These are phyloP conservation scores for Cremastinae sp. DNA, from an alignment of 2,888 invertebrate species.

Conservation along the genomic window DNA sequence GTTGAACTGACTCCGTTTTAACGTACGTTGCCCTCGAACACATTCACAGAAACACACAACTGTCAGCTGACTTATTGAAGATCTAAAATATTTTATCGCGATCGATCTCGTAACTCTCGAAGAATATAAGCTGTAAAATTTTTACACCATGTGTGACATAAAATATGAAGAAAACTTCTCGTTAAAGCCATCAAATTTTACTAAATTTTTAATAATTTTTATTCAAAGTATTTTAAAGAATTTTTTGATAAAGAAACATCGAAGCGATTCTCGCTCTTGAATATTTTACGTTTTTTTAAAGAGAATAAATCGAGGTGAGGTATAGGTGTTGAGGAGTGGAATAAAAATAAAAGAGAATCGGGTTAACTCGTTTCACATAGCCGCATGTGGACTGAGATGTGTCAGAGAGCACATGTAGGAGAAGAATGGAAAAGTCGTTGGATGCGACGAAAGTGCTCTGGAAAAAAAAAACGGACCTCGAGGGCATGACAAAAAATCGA, in stretches of 20 bases:
- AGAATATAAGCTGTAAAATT: no score
- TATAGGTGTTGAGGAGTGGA: conserved; percentile 25
- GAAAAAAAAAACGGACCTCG: conserved; percentile 21
- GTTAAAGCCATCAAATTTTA: no score
- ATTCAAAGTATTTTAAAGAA: no score
- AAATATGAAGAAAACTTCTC: no score
- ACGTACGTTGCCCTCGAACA: conserved; percentile 16
- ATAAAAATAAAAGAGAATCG: conserved; percentile 22
- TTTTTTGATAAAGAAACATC: no score
- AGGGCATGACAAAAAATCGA: conserved; percentile 28
- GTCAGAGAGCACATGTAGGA: conserved; percentile 22
- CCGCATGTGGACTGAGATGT: conserved; percentile 28
- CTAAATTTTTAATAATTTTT: no score
- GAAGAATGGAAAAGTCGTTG: conserved; percentile 17
- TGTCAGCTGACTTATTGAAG: neutral
- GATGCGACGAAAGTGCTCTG: conserved; percentile 5
- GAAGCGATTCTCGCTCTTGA: no score
- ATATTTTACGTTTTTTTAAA: no score
- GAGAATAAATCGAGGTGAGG: no score
- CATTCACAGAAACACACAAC: neutral
- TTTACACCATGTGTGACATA: no score
- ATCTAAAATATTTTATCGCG: no score
- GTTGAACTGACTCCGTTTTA: conserved; percentile 34
- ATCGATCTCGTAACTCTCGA: no score
- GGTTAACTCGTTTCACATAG: conserved; percentile 58